A percentile compares a stretch with the other conserved stretches of the same genome.
These are phyloP conservation scores for Zootermopsis nevadensis DNA, from an alignment of 2,888 invertebrate species.

Conservation along the genomic window DNA sequence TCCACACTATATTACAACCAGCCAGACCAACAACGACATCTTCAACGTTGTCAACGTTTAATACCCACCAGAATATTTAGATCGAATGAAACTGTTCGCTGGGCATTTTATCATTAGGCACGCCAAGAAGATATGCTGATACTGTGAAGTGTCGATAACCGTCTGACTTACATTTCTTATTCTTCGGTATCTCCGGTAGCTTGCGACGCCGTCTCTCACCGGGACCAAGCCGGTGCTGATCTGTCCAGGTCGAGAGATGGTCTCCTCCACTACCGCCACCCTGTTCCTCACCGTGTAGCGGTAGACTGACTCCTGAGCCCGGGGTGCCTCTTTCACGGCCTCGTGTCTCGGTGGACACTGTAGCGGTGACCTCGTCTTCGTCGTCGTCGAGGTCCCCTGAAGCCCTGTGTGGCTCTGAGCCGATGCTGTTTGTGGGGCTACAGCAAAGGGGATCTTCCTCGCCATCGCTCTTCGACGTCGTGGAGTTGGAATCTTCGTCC, in stretches of 20 bases:
- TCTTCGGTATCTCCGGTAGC: constrained; percentile 90
- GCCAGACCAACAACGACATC: too few relatives aligned
- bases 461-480: constrained; percentile 80
- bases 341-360: neutral
- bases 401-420: constrained; percentile 51
- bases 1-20: too few relatives aligned
- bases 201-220: constrained; percentile 80
- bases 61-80: too few relatives aligned
- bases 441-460: constrained; percentile 57
- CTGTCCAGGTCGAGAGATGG: constrained; percentile 67
- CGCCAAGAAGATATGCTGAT: too few relatives aligned
- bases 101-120: too few relatives aligned
- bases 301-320: constrained; percentile 54
- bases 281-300: constrained; percentile 48
- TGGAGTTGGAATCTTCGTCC: constrained; percentile 83
- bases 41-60: too few relatives aligned
- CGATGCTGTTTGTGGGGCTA: constrained; percentile 47
- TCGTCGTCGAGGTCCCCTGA: constrained; percentile 61
- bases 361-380: constrained; percentile 54
- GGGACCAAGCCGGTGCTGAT: constrained; percentile 20
- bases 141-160: too few relatives aligned
- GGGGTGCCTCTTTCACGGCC: constrained; percentile 44
- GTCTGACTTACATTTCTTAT: constrained; percentile 78
- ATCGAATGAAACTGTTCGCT: too few relatives aligned
- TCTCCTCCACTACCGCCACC: constrained; percentile 77